These are phyloP conservation scores for Carassius gibelio DNA, from an alignment of 2,113 vertebrate genomes.

Conservation along the genomic window DNA sequence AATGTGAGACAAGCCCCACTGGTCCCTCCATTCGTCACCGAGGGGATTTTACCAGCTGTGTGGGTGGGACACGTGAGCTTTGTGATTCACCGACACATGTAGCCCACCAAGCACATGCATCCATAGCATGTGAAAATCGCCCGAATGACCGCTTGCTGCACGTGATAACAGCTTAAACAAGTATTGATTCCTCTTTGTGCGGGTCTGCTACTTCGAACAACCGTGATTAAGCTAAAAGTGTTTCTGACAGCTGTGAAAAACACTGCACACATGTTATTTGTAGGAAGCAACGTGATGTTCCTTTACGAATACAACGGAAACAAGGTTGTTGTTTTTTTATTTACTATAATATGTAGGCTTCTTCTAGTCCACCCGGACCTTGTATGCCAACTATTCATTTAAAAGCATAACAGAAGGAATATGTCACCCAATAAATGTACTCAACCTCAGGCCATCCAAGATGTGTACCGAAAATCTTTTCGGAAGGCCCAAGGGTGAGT, in stretches of 20 bases:
- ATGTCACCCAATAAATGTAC: no score
- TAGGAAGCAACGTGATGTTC: background rate
- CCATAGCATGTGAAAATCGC: background rate
- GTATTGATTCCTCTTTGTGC: constrained; percentile 21
- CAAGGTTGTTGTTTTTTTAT: background rate
- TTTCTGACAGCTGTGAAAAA: constrained; percentile 15
- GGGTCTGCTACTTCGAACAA: background rate
- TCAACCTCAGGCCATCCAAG: no score
- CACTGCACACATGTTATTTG: background rate
- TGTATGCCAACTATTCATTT: background rate
- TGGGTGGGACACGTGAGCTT: constrained; percentile 18
- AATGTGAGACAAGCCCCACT: background rate
- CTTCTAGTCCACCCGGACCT: background rate
- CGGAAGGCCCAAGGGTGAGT: no score
- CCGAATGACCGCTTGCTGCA: background rate
- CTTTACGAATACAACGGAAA: background rate
- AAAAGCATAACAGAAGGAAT: no score
- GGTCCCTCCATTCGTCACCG: constrained; percentile 5
- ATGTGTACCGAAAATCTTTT: no score
- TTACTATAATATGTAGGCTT: background rate
- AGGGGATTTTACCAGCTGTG: constrained; percentile 24
- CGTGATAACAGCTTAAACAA: constrained; percentile 20
- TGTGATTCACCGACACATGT: constrained; percentile 6
- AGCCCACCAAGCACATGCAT: background rate
- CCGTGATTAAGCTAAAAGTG: background rate